phyloP scores from a whole-genome alignment of 1,140 invertebrate genomes.

The Ylistrum balloti region DNA sequence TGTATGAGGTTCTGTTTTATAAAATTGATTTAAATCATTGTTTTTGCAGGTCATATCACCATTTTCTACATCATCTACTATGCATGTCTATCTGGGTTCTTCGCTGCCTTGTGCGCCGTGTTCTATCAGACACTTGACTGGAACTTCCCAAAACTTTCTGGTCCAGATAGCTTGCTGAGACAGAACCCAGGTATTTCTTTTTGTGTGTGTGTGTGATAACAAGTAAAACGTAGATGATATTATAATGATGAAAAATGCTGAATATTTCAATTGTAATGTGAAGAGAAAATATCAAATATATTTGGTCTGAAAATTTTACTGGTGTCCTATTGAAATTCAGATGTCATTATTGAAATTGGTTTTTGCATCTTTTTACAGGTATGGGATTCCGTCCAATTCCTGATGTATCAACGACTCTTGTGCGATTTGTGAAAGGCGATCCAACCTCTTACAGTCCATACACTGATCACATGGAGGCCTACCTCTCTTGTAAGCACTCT shows the following conservation, averaged over 20 bases:
- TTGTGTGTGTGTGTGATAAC: too few species aligned
- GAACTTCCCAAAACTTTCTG: constrained; percentile 93
- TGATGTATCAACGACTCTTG: constrained; percentile 95
- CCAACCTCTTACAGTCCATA: constrained; percentile 71
- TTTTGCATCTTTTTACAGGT: too few species aligned
- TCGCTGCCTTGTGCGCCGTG: constrained; percentile 93
- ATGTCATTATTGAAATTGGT: too few species aligned
- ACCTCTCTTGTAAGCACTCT: constrained; percentile 74
- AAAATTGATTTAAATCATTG: neutral
- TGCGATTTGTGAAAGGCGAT: constrained; percentile 89
- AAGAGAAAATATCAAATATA: too few species aligned
- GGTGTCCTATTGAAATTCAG: too few species aligned
- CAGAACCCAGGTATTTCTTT: constrained; percentile 93
- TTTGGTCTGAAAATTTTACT: too few species aligned
- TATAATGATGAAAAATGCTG: too few species aligned
- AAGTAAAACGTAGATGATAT: too few species aligned
- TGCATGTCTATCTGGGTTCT: constrained; percentile 91
- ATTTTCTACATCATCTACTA: constrained; percentile 98
- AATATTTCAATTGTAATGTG: too few species aligned
- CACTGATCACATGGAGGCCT: constrained; percentile 76
- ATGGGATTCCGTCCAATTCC: constrained; percentile 97
- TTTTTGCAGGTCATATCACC: constrained; percentile 86
- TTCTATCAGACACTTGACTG: constrained; percentile 96
- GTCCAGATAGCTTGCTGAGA: constrained; percentile 92
- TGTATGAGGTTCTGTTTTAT: too few species aligned